These are phyloP conservation scores for Saxidomus purpurata DNA, from an alignment of 1,140 invertebrate species.

Conservation along the genomic window DNA sequence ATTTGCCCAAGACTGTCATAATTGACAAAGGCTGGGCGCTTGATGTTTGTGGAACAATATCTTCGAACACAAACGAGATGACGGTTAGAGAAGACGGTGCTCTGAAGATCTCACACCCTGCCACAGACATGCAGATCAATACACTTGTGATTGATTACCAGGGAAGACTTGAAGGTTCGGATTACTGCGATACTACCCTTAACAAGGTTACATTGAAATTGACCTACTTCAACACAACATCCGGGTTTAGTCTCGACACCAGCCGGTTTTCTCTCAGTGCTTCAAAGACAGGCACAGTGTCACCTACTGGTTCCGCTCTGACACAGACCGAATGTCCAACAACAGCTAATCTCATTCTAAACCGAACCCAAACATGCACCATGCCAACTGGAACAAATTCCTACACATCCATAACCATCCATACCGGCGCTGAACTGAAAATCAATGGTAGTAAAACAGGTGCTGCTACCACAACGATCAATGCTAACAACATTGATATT, in stretches of 20 bases:
- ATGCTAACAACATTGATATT: slow-evolving; percentile 73
- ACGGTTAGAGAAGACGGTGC: slow-evolving; percentile 67
- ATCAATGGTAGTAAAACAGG: slow-evolving; percentile 72
- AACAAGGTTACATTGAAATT: slow-evolving; percentile 65
- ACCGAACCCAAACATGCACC: slow-evolving; percentile 69
- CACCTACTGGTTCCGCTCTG: slow-evolving; percentile 13
- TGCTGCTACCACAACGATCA: slow-evolving; percentile 72
- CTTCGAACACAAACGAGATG: slow-evolving; percentile 66
- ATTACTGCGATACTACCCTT: slow-evolving; percentile 60
- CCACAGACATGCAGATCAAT: slow-evolving; percentile 61
- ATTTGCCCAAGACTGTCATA: slow-evolving; percentile 73
- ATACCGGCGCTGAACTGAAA: slow-evolving; percentile 71
- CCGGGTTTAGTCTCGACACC: slow-evolving; percentile 48
- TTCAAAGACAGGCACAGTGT: slow-evolving; percentile 34
- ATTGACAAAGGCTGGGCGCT: slow-evolving; percentile 69
- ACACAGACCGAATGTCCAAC: slow-evolving; percentile 50
- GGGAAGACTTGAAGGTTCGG: slow-evolving; percentile 68
- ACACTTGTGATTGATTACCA: slow-evolving; percentile 71
- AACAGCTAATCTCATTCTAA: slow-evolving; percentile 51
- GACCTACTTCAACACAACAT: slow-evolving; percentile 67
- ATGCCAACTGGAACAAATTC: slow-evolving; percentile 69
- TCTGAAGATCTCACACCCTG: slow-evolving; percentile 70
- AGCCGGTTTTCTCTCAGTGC: slow-evolving; percentile 33
- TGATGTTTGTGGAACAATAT: slow-evolving; percentile 76
- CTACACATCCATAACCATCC: slow-evolving; percentile 72